A percentile compares a stretch with the other conserved stretches of the same genome.
Conservation (phyloP, 2,888 invertebrate genomes). For the Melieria crassipennis region DNA sequence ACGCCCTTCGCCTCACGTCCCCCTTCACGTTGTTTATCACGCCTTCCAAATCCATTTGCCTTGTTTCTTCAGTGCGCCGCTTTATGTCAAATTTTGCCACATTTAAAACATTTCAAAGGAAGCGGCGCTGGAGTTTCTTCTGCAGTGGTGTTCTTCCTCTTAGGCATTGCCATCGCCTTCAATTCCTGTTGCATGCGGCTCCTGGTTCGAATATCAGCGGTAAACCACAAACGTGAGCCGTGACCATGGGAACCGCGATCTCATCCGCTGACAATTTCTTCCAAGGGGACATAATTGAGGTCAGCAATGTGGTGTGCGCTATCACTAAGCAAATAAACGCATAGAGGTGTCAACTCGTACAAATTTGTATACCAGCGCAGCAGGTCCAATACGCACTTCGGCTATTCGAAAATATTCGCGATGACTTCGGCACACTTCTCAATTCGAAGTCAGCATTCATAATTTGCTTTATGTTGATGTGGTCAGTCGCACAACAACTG, state of each 20-base stretch:
- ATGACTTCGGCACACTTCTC: too few relatives aligned
- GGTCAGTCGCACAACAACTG: too few relatives aligned
- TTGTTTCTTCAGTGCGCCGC: neutral
- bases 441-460: too few relatives aligned
- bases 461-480: too few relatives aligned
- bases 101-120: neutral
- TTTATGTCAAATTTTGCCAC: neutral
- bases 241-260: neutral
- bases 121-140: neutral
- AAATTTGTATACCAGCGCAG: too few relatives aligned
- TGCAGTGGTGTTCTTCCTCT: neutral
- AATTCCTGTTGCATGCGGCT: constrained; percentile 23
- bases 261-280: constrained; percentile 1
- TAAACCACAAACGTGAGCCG: constrained; percentile 23
- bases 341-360: too few relatives aligned
- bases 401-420: too few relatives aligned
- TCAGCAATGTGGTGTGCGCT: neutral
- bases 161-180: constrained; percentile 2
- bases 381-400: too few relatives aligned
- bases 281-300: constrained; percentile 15
- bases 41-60: too few relatives aligned
- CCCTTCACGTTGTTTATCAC: too few relatives aligned
- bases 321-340: too few relatives aligned
- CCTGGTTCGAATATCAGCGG: constrained; percentile 15
- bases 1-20: neutral